phyloP scores from a whole-genome alignment of 2,888 invertebrate species.

The Lepidonotus clava region DNA sequence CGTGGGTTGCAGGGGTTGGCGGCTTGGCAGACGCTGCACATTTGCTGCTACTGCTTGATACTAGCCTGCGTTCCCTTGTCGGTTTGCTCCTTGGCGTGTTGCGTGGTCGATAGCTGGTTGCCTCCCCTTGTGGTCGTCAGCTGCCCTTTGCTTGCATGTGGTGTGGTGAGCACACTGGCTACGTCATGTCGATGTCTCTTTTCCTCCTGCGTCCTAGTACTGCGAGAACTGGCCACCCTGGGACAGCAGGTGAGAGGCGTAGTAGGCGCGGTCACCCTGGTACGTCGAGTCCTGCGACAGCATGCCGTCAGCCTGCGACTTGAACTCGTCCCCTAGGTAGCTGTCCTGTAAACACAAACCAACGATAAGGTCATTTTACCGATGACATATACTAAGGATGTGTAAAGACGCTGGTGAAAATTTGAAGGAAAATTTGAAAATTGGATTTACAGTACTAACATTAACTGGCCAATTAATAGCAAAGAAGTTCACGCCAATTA shows the following conservation, averaged over 20 bases:
- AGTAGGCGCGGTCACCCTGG: slow-evolving; percentile 84
- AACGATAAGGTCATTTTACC: background rate
- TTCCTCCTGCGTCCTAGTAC: slow-evolving; percentile 60
- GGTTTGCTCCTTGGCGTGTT: slow-evolving; percentile 32
- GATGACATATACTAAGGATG: background rate
- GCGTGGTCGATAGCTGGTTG: slow-evolving; percentile 49
- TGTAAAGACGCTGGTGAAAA: too few relatives aligned
- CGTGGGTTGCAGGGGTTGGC: slow-evolving; percentile 16
- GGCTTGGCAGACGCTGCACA: slow-evolving; percentile 13
- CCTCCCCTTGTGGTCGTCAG: slow-evolving; percentile 42
- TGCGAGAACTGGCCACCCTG: slow-evolving; percentile 81
- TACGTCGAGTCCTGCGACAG: slow-evolving; percentile 95
- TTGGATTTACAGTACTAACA: too few relatives aligned
- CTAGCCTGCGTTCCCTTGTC: slow-evolving; percentile 34
- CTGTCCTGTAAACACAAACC: slow-evolving; percentile 85
- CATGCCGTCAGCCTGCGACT: slow-evolving; percentile 96
- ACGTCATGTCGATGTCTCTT: background rate
- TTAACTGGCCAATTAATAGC: too few relatives aligned
- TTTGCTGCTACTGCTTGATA: too few relatives aligned
- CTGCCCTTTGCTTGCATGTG: slow-evolving; percentile 40
- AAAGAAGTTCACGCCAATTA: too few relatives aligned
- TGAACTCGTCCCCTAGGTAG: slow-evolving; percentile 90
- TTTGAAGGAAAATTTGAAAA: too few relatives aligned
- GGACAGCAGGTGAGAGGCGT: slow-evolving; percentile 79
- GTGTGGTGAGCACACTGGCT: slow-evolving; percentile 43